Percentiles rank a stretch among this genome's conserved stretches.
Conservation (phyloP, 2,888 invertebrate species). For the Archips crataeganus region DNA sequence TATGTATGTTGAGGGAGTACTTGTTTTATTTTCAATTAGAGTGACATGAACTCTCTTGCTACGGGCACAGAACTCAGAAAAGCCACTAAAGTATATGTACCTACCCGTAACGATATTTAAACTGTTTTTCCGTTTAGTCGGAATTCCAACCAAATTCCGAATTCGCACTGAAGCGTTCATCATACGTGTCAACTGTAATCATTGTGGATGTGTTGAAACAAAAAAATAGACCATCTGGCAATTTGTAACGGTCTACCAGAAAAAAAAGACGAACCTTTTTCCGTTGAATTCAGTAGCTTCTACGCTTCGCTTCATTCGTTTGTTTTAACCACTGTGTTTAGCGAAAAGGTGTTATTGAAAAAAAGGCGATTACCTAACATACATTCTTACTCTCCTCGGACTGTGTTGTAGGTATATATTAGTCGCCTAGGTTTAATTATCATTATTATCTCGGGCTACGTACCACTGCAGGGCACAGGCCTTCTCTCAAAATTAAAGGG, state of each 20-base stretch:
- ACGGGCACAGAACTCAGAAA: too few relatives aligned
- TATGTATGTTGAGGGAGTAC: too few relatives aligned
- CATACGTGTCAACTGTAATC: conserved; percentile 72
- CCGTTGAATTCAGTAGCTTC: conserved; percentile 80
- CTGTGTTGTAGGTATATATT: not conserved
- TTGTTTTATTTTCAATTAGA: too few relatives aligned
- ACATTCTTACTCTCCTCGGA: not conserved
- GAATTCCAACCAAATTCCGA: conserved; percentile 55
- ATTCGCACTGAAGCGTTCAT: conserved; percentile 65
- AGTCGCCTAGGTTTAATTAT: too few relatives aligned
- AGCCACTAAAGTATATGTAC: too few relatives aligned
- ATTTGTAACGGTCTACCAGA: conserved; percentile 75
- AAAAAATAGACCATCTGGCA: conserved; percentile 79
- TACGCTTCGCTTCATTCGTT: conserved; percentile 66
- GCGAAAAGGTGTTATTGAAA: conserved; percentile 26
- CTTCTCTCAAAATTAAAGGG: too few relatives aligned
- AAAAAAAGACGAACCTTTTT: conserved; percentile 74
- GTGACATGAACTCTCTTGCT: too few relatives aligned
- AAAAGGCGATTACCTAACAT: not conserved
- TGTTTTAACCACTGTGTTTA: conserved; percentile 56
- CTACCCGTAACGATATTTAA: not conserved
- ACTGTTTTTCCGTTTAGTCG: conserved; percentile 21
- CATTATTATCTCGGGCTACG: too few relatives aligned
- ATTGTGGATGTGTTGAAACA: conserved; percentile 71
- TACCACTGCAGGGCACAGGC: too few relatives aligned